Conservation (phyloP, 2,113 vertebrate genomes). For the Paracanthobrama guichenoti region DNA sequence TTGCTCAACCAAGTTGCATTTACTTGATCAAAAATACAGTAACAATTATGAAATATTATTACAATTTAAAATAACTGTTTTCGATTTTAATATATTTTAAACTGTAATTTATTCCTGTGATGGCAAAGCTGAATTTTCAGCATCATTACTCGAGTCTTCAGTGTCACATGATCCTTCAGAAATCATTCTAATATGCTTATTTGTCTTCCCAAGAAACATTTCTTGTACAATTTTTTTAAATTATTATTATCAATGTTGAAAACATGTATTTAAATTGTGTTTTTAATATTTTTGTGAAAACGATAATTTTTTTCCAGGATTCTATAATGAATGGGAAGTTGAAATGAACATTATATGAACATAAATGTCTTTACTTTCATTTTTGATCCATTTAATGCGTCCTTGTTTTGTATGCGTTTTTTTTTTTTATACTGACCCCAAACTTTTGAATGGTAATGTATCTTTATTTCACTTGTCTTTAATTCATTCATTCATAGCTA, state of each 20-base stretch:
- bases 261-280: background rate
- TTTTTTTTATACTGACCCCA: background rate
- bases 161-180: background rate
- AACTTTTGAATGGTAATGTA: background rate
- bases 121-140: background rate
- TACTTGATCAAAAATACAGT: background rate
- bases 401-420: background rate
- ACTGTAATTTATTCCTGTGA: background rate
- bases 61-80: background rate
- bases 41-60: background rate
- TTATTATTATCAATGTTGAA: no score
- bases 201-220: background rate
- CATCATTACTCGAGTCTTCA: background rate
- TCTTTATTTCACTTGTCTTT: background rate
- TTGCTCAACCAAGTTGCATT: background rate
- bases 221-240: no score
- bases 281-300: background rate
- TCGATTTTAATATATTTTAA: background rate
- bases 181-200: background rate
- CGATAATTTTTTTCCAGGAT: background rate
- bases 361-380: no score
- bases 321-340: background rate
- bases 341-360: background rate
- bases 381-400: background rate
- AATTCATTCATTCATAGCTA: conserved; percentile 75